phyloP scores from a whole-genome alignment of 2,888 invertebrate species.

The Opisthograptis luteolata region DNA sequence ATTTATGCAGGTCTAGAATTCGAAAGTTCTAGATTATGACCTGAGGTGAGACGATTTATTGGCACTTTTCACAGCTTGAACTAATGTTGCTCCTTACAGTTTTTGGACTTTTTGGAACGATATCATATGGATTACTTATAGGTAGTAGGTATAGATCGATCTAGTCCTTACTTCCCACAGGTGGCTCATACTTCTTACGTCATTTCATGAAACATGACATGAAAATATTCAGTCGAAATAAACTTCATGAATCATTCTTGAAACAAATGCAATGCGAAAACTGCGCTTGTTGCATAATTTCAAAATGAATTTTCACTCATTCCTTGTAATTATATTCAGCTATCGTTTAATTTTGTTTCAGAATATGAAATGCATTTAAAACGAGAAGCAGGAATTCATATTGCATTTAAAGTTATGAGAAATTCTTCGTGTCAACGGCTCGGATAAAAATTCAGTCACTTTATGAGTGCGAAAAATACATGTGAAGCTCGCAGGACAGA shows the following conservation, averaged over 20 bases:
- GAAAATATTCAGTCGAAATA: too few relatives aligned
- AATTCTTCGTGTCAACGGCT: slow-evolving; percentile 7
- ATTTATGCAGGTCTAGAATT: slow-evolving; percentile 52
- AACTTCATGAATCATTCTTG: neutral
- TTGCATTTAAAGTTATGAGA: slow-evolving; percentile 7
- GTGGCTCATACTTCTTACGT: too few relatives aligned
- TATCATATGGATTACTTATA: neutral
- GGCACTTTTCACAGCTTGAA: slow-evolving; percentile 16
- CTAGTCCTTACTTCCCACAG: too few relatives aligned
- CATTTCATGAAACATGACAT: too few relatives aligned
- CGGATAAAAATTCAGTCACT: neutral
- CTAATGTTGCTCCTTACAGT: slow-evolving; percentile 2
- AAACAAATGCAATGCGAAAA: slow-evolving; percentile 4
- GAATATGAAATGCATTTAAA: slow-evolving; percentile 10
- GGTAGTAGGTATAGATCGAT: too few relatives aligned
- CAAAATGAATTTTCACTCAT: slow-evolving; percentile 7
- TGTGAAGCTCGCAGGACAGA: neutral
- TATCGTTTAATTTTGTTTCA: slow-evolving; percentile 8
- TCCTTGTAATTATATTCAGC: slow-evolving; percentile 15
- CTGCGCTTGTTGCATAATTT: neutral
- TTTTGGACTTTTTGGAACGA: neutral
- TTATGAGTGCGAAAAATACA: too few relatives aligned
- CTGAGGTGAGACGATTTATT: slow-evolving; percentile 34
- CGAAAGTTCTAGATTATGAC: slow-evolving; percentile 45
- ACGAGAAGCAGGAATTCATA: slow-evolving; percentile 1